Evolutionary conservation across 2,113 vertebrate genomes (phyloP).

Genomic region (Mellivora capensis): DNA sequence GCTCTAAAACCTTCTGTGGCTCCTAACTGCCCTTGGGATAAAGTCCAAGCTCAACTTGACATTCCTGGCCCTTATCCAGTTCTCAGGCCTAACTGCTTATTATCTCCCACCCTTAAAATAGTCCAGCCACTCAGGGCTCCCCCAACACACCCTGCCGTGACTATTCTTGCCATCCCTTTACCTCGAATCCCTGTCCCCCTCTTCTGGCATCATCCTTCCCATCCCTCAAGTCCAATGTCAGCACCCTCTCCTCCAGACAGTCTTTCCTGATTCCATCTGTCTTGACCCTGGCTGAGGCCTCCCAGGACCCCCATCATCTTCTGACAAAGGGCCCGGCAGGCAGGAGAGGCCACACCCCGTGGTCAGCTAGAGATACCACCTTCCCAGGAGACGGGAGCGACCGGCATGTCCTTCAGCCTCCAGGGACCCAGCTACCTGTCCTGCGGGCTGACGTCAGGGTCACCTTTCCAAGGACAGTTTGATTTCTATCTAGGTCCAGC

Average conservation of each 20-base stretch:
- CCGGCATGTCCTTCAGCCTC: not conserved
- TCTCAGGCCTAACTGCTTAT: not conserved
- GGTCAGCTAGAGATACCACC: slow-evolving; percentile 39
- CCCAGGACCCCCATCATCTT: not conserved
- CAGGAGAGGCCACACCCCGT: not conserved
- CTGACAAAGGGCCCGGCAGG: not conserved
- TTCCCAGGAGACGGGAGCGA: not conserved
- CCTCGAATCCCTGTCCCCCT: not conserved
- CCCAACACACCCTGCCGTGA: not conserved
- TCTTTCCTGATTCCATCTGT: not conserved
- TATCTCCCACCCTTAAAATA: not conserved
- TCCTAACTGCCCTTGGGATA: not conserved
- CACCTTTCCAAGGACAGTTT: slow-evolving; percentile 66
- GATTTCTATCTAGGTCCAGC: not conserved
- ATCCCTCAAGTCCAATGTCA: not conserved
- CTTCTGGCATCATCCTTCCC: not conserved
- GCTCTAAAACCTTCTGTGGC: not conserved
- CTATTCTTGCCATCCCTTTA: not conserved
- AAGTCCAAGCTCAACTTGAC: not conserved
- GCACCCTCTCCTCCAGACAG: not conserved
- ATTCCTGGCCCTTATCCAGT: not conserved
- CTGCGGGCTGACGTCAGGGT: slow-evolving; percentile 60
- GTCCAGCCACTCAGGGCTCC: not conserved
- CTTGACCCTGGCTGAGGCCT: not conserved
- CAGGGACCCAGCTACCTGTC: slow-evolving; percentile 51